Conservation (phyloP, 2,113 vertebrate genomes). For the Heliornis fulica region DNA sequence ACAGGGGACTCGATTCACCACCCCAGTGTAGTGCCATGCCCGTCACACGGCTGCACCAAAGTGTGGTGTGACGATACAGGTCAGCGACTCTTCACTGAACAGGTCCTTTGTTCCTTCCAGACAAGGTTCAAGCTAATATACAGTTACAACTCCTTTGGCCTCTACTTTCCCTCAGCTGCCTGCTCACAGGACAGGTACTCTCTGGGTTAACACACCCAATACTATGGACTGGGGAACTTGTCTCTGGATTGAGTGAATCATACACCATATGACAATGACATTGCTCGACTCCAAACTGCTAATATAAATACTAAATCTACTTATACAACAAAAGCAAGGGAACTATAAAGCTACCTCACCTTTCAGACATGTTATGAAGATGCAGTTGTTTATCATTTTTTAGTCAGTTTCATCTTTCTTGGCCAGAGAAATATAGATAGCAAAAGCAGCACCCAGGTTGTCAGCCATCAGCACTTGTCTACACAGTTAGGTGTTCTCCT, state of each 20-base stretch:
- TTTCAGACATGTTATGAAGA: not conserved
- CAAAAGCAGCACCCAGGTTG: not conserved
- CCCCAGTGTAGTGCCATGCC: not conserved
- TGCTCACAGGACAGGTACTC: not conserved
- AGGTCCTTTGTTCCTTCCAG: not conserved
- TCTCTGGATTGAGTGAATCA: not conserved
- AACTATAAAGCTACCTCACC: not conserved
- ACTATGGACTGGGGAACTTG: not conserved
- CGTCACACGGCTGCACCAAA: not conserved
- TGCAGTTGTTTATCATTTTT: not conserved
- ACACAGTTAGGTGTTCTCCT: not conserved
- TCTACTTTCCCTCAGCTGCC: not conserved
- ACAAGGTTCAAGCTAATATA: not conserved
- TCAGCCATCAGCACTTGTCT: not conserved
- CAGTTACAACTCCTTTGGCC: not conserved
- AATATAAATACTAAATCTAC: not conserved
- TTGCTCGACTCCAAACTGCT: not conserved
- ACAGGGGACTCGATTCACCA: not conserved
- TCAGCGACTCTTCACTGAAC: not conserved
- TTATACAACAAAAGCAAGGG: not conserved
- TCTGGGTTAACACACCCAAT: not conserved
- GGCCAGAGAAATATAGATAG: not conserved
- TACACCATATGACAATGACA: not conserved
- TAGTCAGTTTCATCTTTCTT: not conserved
- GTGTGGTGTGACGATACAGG: rapidly evolving